These are phyloP conservation scores for Acanthopagrus latus DNA, from an alignment of 2,797 vertebrate genomes.

Conservation along the genomic window DNA sequence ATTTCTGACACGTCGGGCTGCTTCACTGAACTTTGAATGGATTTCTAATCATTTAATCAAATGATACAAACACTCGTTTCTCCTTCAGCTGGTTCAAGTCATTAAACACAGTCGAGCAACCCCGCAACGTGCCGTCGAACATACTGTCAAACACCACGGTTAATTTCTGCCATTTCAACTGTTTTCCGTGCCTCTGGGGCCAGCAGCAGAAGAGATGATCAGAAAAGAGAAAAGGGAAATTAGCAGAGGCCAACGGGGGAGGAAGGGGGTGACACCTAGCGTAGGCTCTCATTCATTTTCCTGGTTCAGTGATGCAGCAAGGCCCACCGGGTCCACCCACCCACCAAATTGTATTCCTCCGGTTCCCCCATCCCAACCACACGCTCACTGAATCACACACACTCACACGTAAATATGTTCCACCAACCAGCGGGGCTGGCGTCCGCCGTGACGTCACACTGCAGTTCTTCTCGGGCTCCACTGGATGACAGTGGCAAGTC, in stretches of 20 bases:
- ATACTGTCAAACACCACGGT: slow-evolving; percentile 12
- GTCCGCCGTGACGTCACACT: slow-evolving; percentile 78
- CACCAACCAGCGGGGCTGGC: slow-evolving; percentile 75
- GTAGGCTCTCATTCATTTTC: slow-evolving; percentile 76
- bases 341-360: slow-evolving; percentile 74
- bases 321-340: slow-evolving; percentile 76
- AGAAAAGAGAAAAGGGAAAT: slow-evolving; percentile 38
- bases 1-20: slow-evolving; percentile 52
- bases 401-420: slow-evolving; percentile 72
- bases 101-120: slow-evolving; percentile 24
- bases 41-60: slow-evolving; percentile 53
- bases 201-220: slow-evolving; percentile 7
- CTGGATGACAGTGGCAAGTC: slow-evolving; percentile 82
- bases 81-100: slow-evolving; percentile 30
- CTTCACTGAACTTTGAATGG: slow-evolving; percentile 56
- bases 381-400: slow-evolving; percentile 60
- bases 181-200: slow-evolving; percentile 8
- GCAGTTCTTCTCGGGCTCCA: slow-evolving; percentile 80
- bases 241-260: slow-evolving; percentile 37
- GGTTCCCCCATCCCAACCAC: slow-evolving; percentile 70
- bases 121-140: slow-evolving; percentile 21
- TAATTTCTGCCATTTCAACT: slow-evolving; percentile 22
- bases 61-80: slow-evolving; percentile 30
- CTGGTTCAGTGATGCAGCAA: slow-evolving; percentile 80
- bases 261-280: slow-evolving; percentile 64